Conservation (phyloP, 2,888 invertebrate genomes). For the Cephus pulcher region DNA sequence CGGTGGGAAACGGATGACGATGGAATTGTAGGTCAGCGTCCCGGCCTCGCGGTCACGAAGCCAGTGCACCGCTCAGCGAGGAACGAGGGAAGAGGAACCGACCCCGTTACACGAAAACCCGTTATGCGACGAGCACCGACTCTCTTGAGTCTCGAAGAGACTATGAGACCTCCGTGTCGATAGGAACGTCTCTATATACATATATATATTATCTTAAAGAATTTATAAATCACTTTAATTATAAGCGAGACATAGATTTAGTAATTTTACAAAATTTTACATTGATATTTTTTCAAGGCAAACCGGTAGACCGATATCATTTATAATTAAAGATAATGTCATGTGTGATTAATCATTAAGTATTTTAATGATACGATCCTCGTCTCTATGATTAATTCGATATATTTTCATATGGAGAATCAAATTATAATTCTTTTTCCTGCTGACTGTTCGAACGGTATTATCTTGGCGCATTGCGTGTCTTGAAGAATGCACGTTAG, state of each 20-base stretch:
- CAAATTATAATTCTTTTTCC: not conserved
- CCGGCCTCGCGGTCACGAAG: constrained; percentile 57
- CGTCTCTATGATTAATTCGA: not conserved
- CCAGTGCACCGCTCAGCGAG: constrained; percentile 33
- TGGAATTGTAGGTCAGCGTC: constrained; percentile 63
- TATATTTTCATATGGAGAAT: not conserved
- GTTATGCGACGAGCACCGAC: constrained; percentile 41
- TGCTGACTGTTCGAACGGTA: not conserved
- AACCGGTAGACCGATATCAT: not conserved
- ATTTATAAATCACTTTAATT: not conserved
- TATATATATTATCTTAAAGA: not conserved
- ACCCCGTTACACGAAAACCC: constrained; percentile 60
- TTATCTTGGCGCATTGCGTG: not conserved
- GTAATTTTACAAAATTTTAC: too few species aligned
- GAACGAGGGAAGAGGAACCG: constrained; percentile 50
- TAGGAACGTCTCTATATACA: not conserved
- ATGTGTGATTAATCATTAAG: not conserved
- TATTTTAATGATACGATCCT: not conserved
- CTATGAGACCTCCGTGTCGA: not conserved
- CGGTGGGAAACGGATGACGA: constrained; percentile 47
- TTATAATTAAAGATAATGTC: not conserved
- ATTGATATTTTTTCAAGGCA: not conserved
- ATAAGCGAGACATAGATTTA: not conserved
- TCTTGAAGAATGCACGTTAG: not conserved
- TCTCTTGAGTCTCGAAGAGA: not conserved